Base-by-base conservation (phyloP, 2,888 invertebrate species). In the Parnassius glacialis region DNA sequence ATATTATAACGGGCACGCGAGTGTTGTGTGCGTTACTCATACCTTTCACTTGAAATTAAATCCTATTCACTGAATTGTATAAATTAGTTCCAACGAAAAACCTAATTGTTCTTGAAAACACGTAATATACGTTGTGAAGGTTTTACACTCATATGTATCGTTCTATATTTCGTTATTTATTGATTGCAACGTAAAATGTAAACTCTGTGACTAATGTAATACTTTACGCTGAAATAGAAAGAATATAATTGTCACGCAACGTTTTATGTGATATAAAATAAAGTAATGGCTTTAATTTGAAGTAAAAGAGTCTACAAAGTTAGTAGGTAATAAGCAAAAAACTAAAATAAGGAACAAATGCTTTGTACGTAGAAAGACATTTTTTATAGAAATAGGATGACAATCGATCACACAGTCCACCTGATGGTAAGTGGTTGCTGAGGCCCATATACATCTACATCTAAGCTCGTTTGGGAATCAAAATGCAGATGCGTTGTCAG, bases 1-100 rank as follows among this genome's bases (percentile, higher is more conserved):
- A 56, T 56, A 61, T 52, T 52, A 52, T 52, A 57, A 57, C 47
- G 42, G 43, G 47, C 61, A 61, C 61, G 56, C 61, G 42, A 61
- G 41, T 16, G 42, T 45, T 42, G 45, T 52, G 54, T 52, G 52
- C 52, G 44, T 57, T 57, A 44, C 52, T 62, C 62, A 57, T 62
- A 41, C 52, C 53, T 48, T 57, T 57, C 20, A 57, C 47, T 57
- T 53, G 57, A 52, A 57, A 52, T 53, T 43, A 52, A 57, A 57
- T 57, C 47, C 42, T 48, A 34, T 48, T 50, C 10, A 16, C 16
- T 55, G 62, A 58, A 59, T 59, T 55, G 51, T 59, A 58, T 48
- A 58, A 58, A 44, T 13, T 34, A 52, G 43, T 62, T 57, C 43
- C 34, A 54, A 41, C 41, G 54, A 59, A 57, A 51, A 51, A 13